Conservation (phyloP, 2,113 vertebrate species). For the Danionella cerebrum region DNA sequence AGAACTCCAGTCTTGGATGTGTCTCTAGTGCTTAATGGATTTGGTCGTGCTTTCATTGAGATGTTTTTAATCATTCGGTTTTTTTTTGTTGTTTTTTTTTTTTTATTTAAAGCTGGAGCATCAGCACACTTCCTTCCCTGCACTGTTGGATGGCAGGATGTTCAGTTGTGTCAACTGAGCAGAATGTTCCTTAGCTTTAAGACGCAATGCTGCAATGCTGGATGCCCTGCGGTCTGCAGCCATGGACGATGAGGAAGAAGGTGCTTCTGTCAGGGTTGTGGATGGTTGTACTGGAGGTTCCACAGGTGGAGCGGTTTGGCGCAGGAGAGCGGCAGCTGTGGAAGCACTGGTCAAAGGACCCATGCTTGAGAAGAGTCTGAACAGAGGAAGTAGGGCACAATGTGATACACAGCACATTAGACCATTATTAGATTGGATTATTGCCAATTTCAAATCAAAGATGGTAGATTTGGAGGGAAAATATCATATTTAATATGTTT, state of each 20-base stretch:
- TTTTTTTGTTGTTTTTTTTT: no score
- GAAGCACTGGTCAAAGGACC: conserved; percentile 88
- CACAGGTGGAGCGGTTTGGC: conserved; percentile 76
- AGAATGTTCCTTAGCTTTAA: conserved; percentile 95
- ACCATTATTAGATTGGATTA: no score
- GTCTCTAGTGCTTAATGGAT: conserved; percentile 64
- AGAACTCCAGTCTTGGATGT: conserved; percentile 30
- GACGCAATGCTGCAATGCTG: conserved; percentile 89
- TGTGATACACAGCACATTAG: neutral
- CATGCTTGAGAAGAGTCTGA: conserved; percentile 93
- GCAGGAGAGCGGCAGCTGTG: conserved; percentile 83
- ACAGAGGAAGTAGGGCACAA: conserved; percentile 32
- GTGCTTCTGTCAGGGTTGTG: conserved; percentile 66
- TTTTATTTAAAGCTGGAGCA: conserved; percentile 27
- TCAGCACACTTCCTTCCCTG: conserved; percentile 99
- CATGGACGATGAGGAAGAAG: conserved; percentile 58
- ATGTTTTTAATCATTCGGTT: conserved; percentile 52
- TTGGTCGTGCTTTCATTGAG: conserved; percentile 71
- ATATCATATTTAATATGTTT: no score
- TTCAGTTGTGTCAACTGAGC: conserved; percentile 97
- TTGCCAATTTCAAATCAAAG: no score
- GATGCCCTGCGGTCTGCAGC: conserved; percentile 88
- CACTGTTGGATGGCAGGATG: conserved; percentile 82
- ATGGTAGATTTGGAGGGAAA: no score
- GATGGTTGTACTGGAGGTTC: conserved; percentile 70